phyloP scores from a whole-genome alignment of 2,797 vertebrate species.

The Pelodytes ibericus region DNA sequence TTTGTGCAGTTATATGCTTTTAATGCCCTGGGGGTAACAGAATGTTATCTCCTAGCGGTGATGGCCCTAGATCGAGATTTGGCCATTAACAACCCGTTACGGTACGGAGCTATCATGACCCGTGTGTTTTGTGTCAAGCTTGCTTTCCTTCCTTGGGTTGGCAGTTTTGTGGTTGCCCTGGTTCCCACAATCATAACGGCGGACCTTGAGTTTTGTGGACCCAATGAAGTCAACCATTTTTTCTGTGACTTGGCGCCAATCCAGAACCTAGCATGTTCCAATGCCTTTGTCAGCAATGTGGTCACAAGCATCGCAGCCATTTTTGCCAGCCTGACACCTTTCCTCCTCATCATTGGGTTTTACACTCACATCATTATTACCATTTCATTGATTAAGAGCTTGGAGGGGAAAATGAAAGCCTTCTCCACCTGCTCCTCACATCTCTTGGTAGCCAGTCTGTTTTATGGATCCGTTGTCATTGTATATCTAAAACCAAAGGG shows the following conservation, averaged over 20 bases:
- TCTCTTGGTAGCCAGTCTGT: background rate
- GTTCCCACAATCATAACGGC: conserved; percentile 24
- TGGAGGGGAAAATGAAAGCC: conserved; percentile 29
- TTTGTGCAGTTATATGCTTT: conserved; percentile 58
- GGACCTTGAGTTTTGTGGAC: conserved; percentile 24
- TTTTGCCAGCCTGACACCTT: conserved; percentile 8
- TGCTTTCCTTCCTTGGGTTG: conserved; percentile 3
- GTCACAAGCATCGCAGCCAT: background rate
- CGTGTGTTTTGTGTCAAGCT: background rate
- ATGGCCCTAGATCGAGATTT: conserved; percentile 57
- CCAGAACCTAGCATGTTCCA: conserved; percentile 35
- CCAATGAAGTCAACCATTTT: conserved; percentile 42
- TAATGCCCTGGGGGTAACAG: conserved; percentile 56
- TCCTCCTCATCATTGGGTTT: background rate
- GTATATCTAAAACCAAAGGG: conserved; percentile 48
- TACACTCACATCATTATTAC: conserved; percentile 18
- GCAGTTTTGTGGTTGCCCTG: conserved; percentile 4
- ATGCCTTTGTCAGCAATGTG: conserved; percentile 27
- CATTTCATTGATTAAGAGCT: background rate
- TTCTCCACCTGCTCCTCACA: conserved; percentile 42
- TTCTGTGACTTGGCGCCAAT: conserved; percentile 41
- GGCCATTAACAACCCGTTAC: conserved; percentile 36
- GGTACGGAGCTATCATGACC: conserved; percentile 4
- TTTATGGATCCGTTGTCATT: conserved; percentile 52
- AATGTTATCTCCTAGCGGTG: conserved; percentile 57